Evolutionary conservation across 2,113 vertebrate genomes (phyloP).

Genomic region (Aviceda subcristata): DNA sequence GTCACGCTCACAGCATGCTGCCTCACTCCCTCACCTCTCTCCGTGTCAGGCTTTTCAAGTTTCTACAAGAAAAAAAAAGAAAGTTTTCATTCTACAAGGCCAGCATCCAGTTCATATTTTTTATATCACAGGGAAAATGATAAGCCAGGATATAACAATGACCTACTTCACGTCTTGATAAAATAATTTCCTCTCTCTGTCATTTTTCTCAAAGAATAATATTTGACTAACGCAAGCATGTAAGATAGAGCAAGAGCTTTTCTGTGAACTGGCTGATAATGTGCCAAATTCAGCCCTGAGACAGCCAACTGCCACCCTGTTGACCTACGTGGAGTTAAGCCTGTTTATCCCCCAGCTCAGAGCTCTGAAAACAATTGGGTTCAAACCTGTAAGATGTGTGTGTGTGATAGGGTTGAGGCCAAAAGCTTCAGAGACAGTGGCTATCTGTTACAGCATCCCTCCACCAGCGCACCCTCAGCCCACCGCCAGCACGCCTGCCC

Average conservation of each 20-base stretch:
- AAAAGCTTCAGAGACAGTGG: neutral
- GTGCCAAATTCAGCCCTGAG: neutral
- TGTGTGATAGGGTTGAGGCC: neutral
- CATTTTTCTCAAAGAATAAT: conserved; percentile 47
- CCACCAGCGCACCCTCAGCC: neutral
- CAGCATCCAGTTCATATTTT: neutral
- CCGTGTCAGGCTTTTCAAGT: conserved; percentile 1
- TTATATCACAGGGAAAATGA: neutral
- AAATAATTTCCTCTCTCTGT: conserved; percentile 54
- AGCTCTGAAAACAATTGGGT: conserved; percentile 23
- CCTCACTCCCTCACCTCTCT: neutral
- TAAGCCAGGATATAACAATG: conserved; percentile 52
- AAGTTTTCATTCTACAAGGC: conserved; percentile 2
- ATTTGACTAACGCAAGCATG: neutral
- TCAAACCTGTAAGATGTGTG: conserved; percentile 18
- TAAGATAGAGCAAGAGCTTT: conserved; percentile 23
- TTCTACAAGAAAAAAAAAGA: neutral
- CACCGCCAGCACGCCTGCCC: neutral
- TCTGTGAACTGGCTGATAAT: conserved; percentile 24
- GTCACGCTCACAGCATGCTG: fast-evolving
- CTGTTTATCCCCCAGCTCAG: conserved; percentile 30
- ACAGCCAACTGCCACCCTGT: conserved; percentile 19
- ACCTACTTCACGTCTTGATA: conserved; percentile 28
- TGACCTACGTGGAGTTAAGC: conserved; percentile 24
- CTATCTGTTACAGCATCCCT: conserved; percentile 6